A percentile compares a stretch with the other conserved stretches of the same genome.
phyloP scores from a whole-genome alignment of 1,140 invertebrate species.

The Lepidostoma basale region DNA sequence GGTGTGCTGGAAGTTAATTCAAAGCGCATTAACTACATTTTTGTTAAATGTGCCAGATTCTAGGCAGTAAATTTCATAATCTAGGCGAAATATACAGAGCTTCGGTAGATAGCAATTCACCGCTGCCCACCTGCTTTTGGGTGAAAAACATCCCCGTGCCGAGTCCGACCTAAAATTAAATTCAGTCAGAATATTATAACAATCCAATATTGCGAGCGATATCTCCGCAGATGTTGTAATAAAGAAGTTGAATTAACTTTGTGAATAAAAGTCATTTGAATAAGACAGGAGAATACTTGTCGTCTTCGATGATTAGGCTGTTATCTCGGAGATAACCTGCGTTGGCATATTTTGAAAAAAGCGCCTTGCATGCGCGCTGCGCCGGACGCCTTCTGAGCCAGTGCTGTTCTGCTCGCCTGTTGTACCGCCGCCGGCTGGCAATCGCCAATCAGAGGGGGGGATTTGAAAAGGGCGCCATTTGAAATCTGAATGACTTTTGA shows the following conservation, averaged over 20 bases:
- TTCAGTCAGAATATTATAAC: slow-evolving; percentile 13
- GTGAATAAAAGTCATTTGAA: too few species aligned
- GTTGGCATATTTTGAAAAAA: slow-evolving; percentile 28
- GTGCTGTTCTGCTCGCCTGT: neutral
- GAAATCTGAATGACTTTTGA: neutral
- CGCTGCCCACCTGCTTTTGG: slow-evolving; percentile 35
- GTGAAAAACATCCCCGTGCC: slow-evolving; percentile 31
- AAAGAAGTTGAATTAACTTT: too few species aligned
- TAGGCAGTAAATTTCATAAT: neutral
- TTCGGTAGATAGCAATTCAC: slow-evolving; percentile 36
- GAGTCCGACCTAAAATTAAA: slow-evolving; percentile 5
- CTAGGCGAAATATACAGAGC: slow-evolving; percentile 27
- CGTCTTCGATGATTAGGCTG: neutral
- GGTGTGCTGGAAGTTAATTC: neutral
- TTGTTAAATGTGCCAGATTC: slow-evolving; percentile 13
- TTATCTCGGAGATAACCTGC: slow-evolving; percentile 31
- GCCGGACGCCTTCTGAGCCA: too few species aligned
- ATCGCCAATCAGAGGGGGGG: neutral
- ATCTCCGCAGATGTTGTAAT: neutral
- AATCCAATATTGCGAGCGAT: neutral
- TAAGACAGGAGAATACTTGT: too few species aligned
- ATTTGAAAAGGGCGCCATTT: slow-evolving; percentile 10
- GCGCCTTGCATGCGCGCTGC: neutral
- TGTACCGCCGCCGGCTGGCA: neutral
- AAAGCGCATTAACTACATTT: neutral